Base-by-base conservation (phyloP, 2,888 invertebrate genomes). In the Ochropacha duplaris region DNA sequence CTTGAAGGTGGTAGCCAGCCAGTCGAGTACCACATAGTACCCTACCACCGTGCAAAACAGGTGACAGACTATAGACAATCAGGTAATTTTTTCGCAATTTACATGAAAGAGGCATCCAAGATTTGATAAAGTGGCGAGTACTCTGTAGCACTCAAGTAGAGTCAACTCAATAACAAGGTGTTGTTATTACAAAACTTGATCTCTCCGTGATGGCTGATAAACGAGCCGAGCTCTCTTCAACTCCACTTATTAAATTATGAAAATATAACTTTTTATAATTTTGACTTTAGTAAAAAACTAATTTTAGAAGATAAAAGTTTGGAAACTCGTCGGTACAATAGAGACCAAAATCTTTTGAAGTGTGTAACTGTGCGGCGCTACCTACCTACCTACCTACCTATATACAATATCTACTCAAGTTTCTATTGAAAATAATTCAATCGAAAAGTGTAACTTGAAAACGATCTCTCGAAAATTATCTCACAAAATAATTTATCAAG, bases 221-320 rank as follows among this genome's bases (percentile, higher is more conserved):
- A 19, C 44, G 44, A 44, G 19, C 44, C 3, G 1, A 19, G 4
- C 2, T 16, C 44, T 19, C 44, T 9, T 16, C 19, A 44, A 31
- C 52, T 52, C 22, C 52, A 36, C 14, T 52, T 22, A 52, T 52
- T 31, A 52, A 52, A 52, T 22, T 52, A 22, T 34, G 19, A 22
- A 52, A 52, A 34, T 26, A 26, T 19, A 52, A 52, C 52, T 52
- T 52, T 22, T 16, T 22, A 31, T 52, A 31, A 52, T 52, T 52
- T 52, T 34, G 31, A 11, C 31, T 51, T 28, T 16, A 44, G 19
- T 44, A 44, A 44, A 31, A 44, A 44, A 19, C 19, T 16, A 9
- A 9, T 44, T 44, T 9, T 44, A 44, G 19, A 6, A 44, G 44
- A 44, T 44, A 44, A 44, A 44, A 44, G 44, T 44, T 19, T 9